Conservation (phyloP, 2,113 vertebrate genomes). For the Peucedramus taeniatus region DNA sequence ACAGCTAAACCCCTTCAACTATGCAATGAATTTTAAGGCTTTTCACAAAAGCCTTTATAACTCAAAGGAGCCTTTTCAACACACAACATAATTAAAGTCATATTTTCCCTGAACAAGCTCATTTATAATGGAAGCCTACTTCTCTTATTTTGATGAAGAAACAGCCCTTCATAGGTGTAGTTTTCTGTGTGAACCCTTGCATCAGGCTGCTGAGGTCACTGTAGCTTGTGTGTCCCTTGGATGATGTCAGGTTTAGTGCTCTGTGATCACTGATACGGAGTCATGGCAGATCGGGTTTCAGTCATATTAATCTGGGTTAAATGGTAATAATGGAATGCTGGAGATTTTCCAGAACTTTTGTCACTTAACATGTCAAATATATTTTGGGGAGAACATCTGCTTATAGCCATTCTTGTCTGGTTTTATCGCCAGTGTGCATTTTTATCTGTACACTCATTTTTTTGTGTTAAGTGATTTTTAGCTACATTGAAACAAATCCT, state of each 20-base stretch:
- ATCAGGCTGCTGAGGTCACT: background rate
- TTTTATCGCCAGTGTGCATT: constrained; percentile 16
- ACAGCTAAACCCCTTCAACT: constrained; percentile 92
- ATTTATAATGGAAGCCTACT: constrained; percentile 36
- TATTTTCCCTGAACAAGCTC: constrained; percentile 85
- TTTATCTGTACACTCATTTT: constrained; percentile 11
- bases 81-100: constrained; percentile 81
- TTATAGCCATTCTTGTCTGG: background rate
- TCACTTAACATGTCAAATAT: background rate
- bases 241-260: background rate
- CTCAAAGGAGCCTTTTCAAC: constrained; percentile 80
- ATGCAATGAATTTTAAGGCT: constrained; percentile 93
- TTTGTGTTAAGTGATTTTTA: background rate
- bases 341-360: background rate
- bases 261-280: background rate
- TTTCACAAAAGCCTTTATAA: constrained; percentile 82
- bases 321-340: constrained; percentile 11
- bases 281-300: background rate
- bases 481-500: constrained; percentile 58
- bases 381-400: constrained; percentile 13
- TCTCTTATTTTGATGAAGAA: constrained; percentile 45
- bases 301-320: constrained; percentile 17
- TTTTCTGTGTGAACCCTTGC: background rate
- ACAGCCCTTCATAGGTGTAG: background rate
- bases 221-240: background rate